Percentiles rank a stretch among this genome's conserved stretches.
Conservation (phyloP, 2,797 vertebrate species). For the Uromys caudimaculatus region DNA sequence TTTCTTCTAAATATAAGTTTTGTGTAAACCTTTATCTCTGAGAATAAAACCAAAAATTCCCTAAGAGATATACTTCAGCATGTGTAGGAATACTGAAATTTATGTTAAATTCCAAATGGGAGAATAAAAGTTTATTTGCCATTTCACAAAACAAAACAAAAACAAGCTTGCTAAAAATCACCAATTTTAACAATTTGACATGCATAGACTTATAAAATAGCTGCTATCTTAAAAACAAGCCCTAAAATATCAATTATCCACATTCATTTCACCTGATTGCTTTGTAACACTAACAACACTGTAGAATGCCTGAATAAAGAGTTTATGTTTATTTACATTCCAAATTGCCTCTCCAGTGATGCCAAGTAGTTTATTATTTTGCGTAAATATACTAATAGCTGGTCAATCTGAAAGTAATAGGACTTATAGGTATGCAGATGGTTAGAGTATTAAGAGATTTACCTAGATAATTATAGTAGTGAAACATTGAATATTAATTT, state of each 20-base stretch:
- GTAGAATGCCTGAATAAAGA: constrained; percentile 6
- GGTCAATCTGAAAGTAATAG: neutral
- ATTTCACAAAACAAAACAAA: neutral
- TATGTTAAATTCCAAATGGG: neutral
- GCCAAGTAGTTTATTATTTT: constrained; percentile 1
- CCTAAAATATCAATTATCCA: neutral
- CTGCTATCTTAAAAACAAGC: neutral
- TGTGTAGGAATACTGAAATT: neutral
- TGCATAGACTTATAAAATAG: constrained; percentile 5
- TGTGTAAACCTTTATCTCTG: neutral
- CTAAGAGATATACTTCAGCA: neutral
- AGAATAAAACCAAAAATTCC: constrained; percentile 28
- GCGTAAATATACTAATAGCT: neutral
- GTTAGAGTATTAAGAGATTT: neutral
- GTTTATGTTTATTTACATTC: neutral
- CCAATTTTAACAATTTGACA: neutral
- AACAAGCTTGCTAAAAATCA: neutral
- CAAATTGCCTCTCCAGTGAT: neutral
- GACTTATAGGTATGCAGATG: neutral
- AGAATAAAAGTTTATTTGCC: constrained; percentile 17
- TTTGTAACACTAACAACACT: neutral
- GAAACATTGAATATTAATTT: neutral
- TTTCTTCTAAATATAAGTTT: neutral
- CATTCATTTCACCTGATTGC: neutral
- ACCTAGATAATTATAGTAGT: neutral